Base-by-base conservation (phyloP, 64 coral and sea anemone species). In the Orbicella faveolata region DNA sequence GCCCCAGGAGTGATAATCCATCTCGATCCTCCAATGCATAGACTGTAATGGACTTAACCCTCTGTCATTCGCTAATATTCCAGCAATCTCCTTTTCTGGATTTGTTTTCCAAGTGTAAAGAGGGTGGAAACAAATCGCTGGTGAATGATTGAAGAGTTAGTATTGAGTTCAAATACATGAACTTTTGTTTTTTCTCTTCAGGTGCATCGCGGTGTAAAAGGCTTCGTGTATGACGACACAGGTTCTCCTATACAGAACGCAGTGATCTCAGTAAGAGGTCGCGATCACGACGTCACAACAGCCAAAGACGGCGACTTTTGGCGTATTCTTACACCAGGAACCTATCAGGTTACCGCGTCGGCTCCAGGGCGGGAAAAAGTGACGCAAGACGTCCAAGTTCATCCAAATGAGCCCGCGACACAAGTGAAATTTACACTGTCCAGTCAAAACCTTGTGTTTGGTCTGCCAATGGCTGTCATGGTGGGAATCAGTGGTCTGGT, bases 281-380 rank as follows among this genome's bases (percentile, higher is more conserved):
- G 90, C 12, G 33, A 88, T 41, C 94, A 99, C 84, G 84, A 81
- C 63, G 94, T 99, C 54, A 95, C 84, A 11, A 87, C 97, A 2
- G 89, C 88, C 26, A 89, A 95, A 70, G 74, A 95, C 78, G 97
- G 97, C 34, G 97, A 99, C 53, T 99, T 93, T 89, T 99, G 94
- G 94, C 97, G 97, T 11, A 52, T 99, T 63, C 80, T 96, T 59
- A 89, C 90, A 15, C 94, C 94, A 67, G 97, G 97, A 34, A 88
- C 66, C 39, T 99, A 99, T 89, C 51, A 89, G 14, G 86, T 99
- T 11, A 89, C 90, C 4, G 97, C 81, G 7, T 79, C 91, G 19
- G 94, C 91, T 20, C 78, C 79, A 78, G 93, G 90, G 12, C 80
- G 75, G 76, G 88, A 88, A 21, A 79, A 76, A 44, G 81, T 88